Evolutionary conservation across 1,140 invertebrate species (phyloP).

Genomic region (Macrosteles quadrilineatus): DNA sequence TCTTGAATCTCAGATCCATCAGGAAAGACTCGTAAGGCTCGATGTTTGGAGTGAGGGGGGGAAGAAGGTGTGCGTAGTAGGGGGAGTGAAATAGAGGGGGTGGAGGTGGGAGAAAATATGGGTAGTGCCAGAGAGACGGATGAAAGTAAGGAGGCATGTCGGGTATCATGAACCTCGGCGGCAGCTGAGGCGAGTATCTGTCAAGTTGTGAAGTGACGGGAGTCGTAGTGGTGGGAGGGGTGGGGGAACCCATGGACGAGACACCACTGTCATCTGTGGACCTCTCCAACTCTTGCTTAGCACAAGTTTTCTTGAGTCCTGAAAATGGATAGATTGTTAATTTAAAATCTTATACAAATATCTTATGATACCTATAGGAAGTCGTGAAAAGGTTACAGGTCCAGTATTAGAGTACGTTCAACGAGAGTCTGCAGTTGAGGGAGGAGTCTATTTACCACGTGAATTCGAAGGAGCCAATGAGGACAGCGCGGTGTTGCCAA

Average conservation of each 20-base stretch:
- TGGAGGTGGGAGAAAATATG: slow-evolving; percentile 18
- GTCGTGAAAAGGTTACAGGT: too few relatives aligned
- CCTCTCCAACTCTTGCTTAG: background rate
- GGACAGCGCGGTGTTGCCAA: too few relatives aligned
- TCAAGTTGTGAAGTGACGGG: background rate
- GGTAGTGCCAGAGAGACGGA: slow-evolving; percentile 5
- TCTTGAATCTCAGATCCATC: slow-evolving; percentile 7
- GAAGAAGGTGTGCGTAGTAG: slow-evolving; percentile 5
- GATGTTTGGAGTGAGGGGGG: background rate
- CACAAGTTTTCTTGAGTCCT: too few relatives aligned
- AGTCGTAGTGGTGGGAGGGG: background rate
- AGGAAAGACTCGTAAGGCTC: background rate
- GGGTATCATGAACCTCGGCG: background rate
- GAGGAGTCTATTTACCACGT: too few relatives aligned
- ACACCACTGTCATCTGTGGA: slow-evolving; percentile 5
- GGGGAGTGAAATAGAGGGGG: background rate
- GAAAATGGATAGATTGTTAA: too few relatives aligned
- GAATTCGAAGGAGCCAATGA: too few relatives aligned
- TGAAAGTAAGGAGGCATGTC: background rate
- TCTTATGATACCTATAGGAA: too few relatives aligned
- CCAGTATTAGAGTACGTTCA: too few relatives aligned
- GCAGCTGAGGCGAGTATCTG: background rate
- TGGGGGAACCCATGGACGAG: slow-evolving; percentile 13
- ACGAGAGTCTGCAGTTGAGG: too few relatives aligned
- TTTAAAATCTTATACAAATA: too few relatives aligned